Conservation (phyloP, 1,140 invertebrate species). For the Cyrtorhinus lividipennis region DNA sequence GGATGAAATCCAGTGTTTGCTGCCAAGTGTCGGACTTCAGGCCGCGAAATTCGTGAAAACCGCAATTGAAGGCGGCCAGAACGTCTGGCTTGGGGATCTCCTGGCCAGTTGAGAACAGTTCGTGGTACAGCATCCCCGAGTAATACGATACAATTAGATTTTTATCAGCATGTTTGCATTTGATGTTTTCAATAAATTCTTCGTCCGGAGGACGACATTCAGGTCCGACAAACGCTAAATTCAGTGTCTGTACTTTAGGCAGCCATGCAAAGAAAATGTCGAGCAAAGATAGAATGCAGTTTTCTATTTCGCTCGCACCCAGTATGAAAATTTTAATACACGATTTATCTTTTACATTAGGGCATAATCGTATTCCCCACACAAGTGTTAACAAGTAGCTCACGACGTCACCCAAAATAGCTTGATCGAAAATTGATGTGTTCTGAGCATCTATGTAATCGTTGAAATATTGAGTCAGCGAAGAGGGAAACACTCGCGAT, state of each 20-base stretch:
- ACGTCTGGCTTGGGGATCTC: not conserved
- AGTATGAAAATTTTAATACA: not conserved
- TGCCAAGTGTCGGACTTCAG: not conserved
- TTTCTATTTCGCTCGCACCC: not conserved
- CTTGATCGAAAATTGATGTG: not conserved
- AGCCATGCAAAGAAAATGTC: not conserved
- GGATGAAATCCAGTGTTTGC: not conserved
- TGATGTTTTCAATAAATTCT: not conserved
- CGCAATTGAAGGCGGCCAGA: conserved; percentile 5
- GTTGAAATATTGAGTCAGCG: not conserved
- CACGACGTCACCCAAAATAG: not conserved
- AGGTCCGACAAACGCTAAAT: not conserved
- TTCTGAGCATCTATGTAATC: not conserved
- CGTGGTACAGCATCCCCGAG: not conserved
- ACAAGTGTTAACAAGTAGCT: not conserved
- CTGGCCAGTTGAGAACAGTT: not conserved
- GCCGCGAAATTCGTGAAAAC: conserved; percentile 6
- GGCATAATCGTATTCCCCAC: not conserved
- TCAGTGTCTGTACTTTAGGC: not conserved
- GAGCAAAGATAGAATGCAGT: not conserved
- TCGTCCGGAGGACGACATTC: not conserved
- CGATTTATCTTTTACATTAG: not conserved
- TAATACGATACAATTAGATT: not conserved
- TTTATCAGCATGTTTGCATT: not conserved
- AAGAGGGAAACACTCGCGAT: not conserved